phyloP scores from a whole-genome alignment of 23 tunicate species.

The Diplosoma virens region DNA sequence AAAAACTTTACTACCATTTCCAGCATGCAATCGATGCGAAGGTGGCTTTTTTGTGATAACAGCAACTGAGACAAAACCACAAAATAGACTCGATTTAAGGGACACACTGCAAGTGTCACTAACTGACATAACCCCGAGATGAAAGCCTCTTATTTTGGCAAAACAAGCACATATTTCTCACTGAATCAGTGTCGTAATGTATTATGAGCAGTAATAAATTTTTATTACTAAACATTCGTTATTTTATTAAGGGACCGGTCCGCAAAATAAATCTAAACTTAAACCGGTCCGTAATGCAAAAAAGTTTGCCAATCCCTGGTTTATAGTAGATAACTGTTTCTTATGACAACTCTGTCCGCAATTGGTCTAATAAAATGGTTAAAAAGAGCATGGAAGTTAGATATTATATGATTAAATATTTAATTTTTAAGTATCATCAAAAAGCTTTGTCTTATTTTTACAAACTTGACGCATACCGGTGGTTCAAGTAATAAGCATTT shows the following conservation, averaged over 20 bases:
- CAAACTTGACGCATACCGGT: too few relatives aligned
- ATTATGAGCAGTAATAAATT: conserved; percentile 16
- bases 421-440: too few relatives aligned
- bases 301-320: too few relatives aligned
- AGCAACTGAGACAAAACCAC: conserved; percentile 49
- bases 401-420: too few relatives aligned
- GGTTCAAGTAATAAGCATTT: too few relatives aligned
- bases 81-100: conserved; percentile 33
- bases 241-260: conserved; percentile 28
- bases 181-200: background rate
- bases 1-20: conserved; percentile 37
- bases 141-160: conserved; percentile 17
- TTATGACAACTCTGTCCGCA: too few relatives aligned
- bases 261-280: background rate
- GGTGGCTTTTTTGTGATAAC: conserved; percentile 36
- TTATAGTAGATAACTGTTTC: too few relatives aligned
- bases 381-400: too few relatives aligned
- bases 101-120: conserved; percentile 37
- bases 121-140: conserved; percentile 22
- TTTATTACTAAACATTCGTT: conserved; percentile 9
- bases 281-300: conserved; percentile 31
- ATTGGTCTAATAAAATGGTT: too few relatives aligned
- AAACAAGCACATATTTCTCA: conserved; percentile 26
- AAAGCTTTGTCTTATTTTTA: too few relatives aligned
- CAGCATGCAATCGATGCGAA: conserved; percentile 31